These are phyloP conservation scores for Pipra filicauda DNA, from an alignment of 2,113 vertebrate genomes.

Conservation along the genomic window DNA sequence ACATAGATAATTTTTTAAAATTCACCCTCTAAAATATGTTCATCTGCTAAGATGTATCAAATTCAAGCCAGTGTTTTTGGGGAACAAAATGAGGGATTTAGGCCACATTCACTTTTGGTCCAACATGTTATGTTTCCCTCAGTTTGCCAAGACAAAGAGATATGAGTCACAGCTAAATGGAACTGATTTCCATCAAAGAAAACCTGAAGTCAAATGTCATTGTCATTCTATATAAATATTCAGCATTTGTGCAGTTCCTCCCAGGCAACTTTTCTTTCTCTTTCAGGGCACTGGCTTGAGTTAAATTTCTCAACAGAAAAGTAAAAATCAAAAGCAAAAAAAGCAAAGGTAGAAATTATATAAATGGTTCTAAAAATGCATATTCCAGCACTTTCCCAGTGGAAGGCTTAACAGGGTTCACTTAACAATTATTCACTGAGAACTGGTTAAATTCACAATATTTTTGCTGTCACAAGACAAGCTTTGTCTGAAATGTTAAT, in stretches of 20 bases:
- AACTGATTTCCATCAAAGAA: constrained; percentile 3
- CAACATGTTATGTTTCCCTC: not conserved
- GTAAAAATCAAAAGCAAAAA: not conserved
- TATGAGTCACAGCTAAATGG: constrained; percentile 31
- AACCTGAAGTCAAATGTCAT: constrained; percentile 46
- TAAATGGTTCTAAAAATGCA: not conserved
- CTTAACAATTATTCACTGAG: not conserved
- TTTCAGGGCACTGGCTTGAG: not conserved
- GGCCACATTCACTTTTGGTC: not conserved
- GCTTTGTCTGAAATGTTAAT: not conserved
- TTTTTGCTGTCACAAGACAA: not conserved
- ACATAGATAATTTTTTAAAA: not conserved
- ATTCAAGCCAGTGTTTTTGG: not conserved
- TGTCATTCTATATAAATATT: constrained; percentile 42
- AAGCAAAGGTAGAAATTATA: not conserved
- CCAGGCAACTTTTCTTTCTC: not conserved
- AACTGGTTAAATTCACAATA: not conserved
- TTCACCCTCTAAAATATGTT: not conserved
- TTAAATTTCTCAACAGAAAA: not conserved
- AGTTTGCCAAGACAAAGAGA: constrained; percentile 38
- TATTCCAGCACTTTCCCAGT: not conserved
- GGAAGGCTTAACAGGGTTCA: not conserved
- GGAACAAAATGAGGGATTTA: not conserved
- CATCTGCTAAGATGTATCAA: not conserved
- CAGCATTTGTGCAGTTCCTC: not conserved